These are phyloP conservation scores for Acleris sparsana DNA, from an alignment of 2,888 invertebrate genomes.

Conservation along the genomic window DNA sequence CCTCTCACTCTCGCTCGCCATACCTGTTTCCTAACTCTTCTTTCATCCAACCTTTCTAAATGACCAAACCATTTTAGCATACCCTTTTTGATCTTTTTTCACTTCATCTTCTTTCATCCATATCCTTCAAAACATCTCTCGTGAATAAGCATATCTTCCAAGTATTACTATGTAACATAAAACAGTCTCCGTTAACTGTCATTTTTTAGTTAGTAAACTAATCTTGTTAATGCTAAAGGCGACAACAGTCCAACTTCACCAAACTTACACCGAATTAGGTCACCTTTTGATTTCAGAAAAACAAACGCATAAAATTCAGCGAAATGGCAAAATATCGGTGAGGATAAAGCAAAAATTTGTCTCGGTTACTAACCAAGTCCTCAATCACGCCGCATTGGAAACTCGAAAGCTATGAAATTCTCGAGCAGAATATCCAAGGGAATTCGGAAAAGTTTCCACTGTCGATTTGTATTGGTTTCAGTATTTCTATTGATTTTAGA, in stretches of 20 bases:
- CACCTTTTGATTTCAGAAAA: conserved; percentile 9
- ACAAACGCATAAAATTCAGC: conserved; percentile 13
- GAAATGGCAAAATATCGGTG: conserved; percentile 1
- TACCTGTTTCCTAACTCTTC: no score
- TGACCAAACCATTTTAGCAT: no score
- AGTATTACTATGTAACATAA: no score
- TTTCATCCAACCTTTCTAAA: no score
- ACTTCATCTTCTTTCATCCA: no score
- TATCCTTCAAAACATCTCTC: no score
- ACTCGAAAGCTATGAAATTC: conserved; percentile 10
- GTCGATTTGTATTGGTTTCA: conserved; percentile 10
- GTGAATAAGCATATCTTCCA: no score
- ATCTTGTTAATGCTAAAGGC: background rate
- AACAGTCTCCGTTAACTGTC: no score
- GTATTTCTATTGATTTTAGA: conserved; percentile 11
- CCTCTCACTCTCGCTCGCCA: no score
- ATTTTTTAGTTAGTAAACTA: no score
- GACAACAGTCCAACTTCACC: background rate
- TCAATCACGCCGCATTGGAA: conserved; percentile 21
- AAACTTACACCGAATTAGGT: background rate
- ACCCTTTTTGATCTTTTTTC: no score
- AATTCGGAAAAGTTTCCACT: conserved; percentile 11
- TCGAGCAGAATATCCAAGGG: conserved; percentile 7
- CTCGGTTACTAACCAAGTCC: conserved; percentile 1
- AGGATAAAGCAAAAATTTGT: conserved; percentile 1